Evolutionary conservation across 2,888 invertebrate genomes (phyloP).

Genomic region (Cerastis leucographa): DNA sequence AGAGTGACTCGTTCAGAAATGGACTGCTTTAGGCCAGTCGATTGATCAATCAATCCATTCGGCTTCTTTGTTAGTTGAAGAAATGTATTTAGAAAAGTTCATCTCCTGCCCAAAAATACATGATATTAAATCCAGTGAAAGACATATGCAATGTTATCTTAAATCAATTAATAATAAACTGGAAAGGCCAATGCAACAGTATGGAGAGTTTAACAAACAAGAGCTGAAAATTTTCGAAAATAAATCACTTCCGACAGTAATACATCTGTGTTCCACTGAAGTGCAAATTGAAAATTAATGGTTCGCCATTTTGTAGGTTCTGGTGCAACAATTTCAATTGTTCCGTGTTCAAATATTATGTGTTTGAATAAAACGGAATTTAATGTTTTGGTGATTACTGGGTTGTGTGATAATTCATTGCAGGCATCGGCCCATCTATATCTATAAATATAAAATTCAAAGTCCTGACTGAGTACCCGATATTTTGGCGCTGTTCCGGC

Average conservation of each 20-base stretch:
- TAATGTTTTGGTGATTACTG: constrained; percentile 23
- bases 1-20: no score
- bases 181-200: not conserved
- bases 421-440: no score
- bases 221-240: not conserved
- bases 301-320: constrained; percentile 71
- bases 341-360: constrained; percentile 56
- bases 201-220: not conserved
- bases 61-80: no score
- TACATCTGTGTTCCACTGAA: constrained; percentile 57
- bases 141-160: not conserved
- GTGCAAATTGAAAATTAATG: constrained; percentile 79
- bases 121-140: not conserved
- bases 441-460: no score
- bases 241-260: constrained; percentile 44
- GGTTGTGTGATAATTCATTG: not conserved
- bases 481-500: no score
- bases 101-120: no score
- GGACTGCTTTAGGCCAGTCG: no score
- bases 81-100: no score
- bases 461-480: no score
- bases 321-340: constrained; percentile 67
- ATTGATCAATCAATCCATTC: no score
- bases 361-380: constrained; percentile 60
- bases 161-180: not conserved